A percentile compares a stretch with the other conserved stretches of the same genome.
Evolutionary conservation across 2,888 invertebrate species (phyloP).

Genomic region (Xestobium rufovillosum): DNA sequence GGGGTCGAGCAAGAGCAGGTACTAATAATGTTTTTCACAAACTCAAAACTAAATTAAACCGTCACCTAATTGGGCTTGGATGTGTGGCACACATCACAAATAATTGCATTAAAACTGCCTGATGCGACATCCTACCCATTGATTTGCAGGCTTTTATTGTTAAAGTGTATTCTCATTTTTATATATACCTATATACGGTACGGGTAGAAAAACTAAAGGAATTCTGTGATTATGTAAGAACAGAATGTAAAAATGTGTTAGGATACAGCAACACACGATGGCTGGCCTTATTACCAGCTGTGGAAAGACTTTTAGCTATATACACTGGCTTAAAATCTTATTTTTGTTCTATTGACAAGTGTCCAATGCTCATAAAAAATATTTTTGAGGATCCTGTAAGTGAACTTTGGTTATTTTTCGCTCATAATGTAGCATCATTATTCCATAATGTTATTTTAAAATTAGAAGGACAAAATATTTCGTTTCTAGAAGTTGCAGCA

Average conservation of each 20-base stretch:
- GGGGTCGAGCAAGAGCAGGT: constrained; percentile 9
- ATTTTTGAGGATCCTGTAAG: no score
- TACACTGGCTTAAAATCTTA: constrained; percentile 11
- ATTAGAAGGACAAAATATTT: no score
- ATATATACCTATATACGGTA: no score
- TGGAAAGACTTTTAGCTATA: constrained; percentile 11
- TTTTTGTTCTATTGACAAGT: constrained; percentile 13
- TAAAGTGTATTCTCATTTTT: constrained; percentile 13
- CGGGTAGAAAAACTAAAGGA: no score
- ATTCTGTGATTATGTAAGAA: no score
- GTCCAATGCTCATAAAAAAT: no score
- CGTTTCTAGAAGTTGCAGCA: no score
- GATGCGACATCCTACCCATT: constrained; percentile 9
- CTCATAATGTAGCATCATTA: no score
- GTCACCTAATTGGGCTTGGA: constrained; percentile 13
- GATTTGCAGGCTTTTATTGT: constrained; percentile 12
- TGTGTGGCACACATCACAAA: constrained; percentile 14
- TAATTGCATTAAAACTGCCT: constrained; percentile 13
- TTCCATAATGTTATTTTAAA: no score
- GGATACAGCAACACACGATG: constrained; percentile 14
- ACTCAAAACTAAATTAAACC: constrained; percentile 6
- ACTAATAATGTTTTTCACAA: constrained; percentile 11
- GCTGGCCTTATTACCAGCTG: constrained; percentile 13
- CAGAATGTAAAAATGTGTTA: constrained; percentile 11
- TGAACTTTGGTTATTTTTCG: no score